These are phyloP conservation scores for Neoniphon sammara DNA, from an alignment of 2,797 vertebrate species.

Conservation along the genomic window DNA sequence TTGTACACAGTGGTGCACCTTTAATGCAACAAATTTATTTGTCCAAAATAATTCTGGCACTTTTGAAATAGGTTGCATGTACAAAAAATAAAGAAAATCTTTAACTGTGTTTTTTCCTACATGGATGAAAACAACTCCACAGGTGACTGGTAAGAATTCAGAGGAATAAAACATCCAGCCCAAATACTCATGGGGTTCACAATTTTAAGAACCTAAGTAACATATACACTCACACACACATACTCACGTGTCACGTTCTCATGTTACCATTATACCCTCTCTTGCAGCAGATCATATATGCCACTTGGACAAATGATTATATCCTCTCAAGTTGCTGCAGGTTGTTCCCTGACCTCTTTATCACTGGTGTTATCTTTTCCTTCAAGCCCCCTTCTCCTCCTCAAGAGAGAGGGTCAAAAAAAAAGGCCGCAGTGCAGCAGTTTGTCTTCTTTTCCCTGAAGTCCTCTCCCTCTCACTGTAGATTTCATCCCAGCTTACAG, in stretches of 20 bases:
- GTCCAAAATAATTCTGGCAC: no score
- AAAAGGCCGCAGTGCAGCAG: neutral
- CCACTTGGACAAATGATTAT: conserved; percentile 1
- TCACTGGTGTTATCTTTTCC: conserved; percentile 3
- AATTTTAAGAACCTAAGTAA: neutral
- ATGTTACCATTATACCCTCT: neutral
- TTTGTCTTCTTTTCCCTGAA: conserved; percentile 7
- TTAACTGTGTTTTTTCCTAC: neutral
- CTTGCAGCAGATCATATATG: conserved; percentile 4
- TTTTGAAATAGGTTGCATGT: no score
- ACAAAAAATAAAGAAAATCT: neutral
- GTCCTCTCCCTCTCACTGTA: no score
- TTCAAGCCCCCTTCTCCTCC: neutral
- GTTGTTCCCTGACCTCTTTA: conserved; percentile 5
- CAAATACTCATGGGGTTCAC: neutral
- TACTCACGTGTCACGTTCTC: neutral
- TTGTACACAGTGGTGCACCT: no score
- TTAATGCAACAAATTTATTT: no score
- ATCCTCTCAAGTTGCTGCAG: neutral
- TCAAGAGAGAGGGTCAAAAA: neutral
- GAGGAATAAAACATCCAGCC: neutral
- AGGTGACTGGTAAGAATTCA: neutral
- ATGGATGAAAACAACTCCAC: neutral
- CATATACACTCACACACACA: neutral
- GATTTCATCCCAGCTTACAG: neutral